Base-by-base conservation (phyloP, 2,888 invertebrate species). In the Achlya flavicornis region DNA sequence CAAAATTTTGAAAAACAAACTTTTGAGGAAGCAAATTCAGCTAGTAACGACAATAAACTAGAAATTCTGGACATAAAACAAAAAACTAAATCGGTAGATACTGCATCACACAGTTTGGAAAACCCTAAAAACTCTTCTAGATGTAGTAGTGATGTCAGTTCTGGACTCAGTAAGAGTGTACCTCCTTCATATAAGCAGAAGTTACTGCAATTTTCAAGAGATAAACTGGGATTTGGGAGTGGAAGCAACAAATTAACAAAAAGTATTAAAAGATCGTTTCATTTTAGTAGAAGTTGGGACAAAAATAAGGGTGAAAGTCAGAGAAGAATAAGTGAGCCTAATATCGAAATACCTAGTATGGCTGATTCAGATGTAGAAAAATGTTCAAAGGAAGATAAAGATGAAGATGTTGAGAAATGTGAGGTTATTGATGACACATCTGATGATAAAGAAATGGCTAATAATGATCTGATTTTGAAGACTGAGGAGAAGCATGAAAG, bases 171-270 rank as follows among this genome's bases (percentile, higher is more conserved):
- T 69, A 94, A 92, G 76, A 94, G 94, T 79, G 94, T 94, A 0
- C 94, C 94, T 3, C 94, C 94, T 0, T 93, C 94, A 3, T 94
- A 94, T 66, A 94, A 93, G 67, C 94, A 94, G 69, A 94, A 94
- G 73, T 70, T 94, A 64, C 69, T 94, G 53, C 94, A 94, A 68
- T 94, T 94, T 74, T 94, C 94, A 1, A 87, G 90, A 70, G 94
- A 94, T 61, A 94, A 94, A 74, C 78, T 94, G 1, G 84, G 92
- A 64, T 93, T 94, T 77, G 93, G 88, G 0, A 94, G 93, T 70
- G 91, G 92, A 1, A 89, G 93, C 0, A 94, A 94, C 61, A 90
- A 84, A 74, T 73, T 94, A 57, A 94, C 94, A 0, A 88, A 92
- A 73, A 94, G 94, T 67, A 91, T 94, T 38, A 94, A 94, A 67